Percentiles rank a stretch among this genome's conserved stretches.
Evolutionary conservation across 2,888 invertebrate genomes (phyloP).

Genomic region (Hybos culiciformis): DNA sequence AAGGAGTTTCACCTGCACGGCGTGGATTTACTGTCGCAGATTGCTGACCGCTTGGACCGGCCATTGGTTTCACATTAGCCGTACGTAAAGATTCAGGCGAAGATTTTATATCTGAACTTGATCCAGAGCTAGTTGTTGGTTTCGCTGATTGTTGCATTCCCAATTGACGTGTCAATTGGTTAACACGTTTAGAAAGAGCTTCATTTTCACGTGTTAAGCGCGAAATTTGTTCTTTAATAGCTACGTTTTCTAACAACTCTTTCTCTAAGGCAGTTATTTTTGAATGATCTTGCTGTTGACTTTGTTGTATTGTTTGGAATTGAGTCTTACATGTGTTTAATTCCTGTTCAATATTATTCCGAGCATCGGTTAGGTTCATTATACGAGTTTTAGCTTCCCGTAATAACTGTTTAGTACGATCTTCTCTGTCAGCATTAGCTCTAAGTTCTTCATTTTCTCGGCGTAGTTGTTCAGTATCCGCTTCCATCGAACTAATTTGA

Average conservation of each 20-base stretch:
- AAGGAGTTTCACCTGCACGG: slow-evolving; percentile 61
- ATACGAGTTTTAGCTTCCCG: slow-evolving; percentile 64
- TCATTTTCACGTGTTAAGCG: slow-evolving; percentile 49
- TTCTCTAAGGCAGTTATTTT: slow-evolving; percentile 56
- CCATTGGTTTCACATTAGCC: slow-evolving; percentile 90
- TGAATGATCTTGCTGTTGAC: slow-evolving; percentile 58
- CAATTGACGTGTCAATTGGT: slow-evolving; percentile 51
- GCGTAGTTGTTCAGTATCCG: slow-evolving; percentile 43
- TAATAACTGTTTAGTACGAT: slow-evolving; percentile 50
- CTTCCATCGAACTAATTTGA: slow-evolving; percentile 33
- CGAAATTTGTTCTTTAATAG: slow-evolving; percentile 40
- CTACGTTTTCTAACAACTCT: slow-evolving; percentile 51
- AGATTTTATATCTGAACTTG: slow-evolving; percentile 40
- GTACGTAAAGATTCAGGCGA: slow-evolving; percentile 50
- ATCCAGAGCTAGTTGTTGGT: slow-evolving; percentile 46
- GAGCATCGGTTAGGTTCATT: slow-evolving; percentile 54
- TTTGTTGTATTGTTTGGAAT: slow-evolving; percentile 42
- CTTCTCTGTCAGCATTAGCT: slow-evolving; percentile 54
- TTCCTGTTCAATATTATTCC: slow-evolving; percentile 46
- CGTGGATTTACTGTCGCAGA: slow-evolving; percentile 46
- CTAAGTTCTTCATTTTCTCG: slow-evolving; percentile 51
- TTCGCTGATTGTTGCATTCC: slow-evolving; percentile 51
- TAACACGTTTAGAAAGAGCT: slow-evolving; percentile 53
- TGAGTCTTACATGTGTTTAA: slow-evolving; percentile 41
- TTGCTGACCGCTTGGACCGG: too few species aligned